A percentile compares a stretch with the other conserved stretches of the same genome.
Conservation (phyloP, 2,888 invertebrate species). For the Eumacrocentrus americanus region DNA sequence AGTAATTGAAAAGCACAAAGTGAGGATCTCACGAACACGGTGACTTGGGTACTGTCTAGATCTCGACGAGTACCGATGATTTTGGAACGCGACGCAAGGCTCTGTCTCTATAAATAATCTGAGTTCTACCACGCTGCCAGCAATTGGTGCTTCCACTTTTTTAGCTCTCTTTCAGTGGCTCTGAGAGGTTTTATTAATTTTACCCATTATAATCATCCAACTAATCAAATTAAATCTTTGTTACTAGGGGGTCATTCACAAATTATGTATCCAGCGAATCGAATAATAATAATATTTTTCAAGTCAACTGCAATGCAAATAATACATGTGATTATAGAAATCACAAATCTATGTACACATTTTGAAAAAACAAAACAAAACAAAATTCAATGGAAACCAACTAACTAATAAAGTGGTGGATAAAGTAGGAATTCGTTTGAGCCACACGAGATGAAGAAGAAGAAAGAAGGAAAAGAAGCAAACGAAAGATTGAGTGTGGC, state of each 20-base stretch:
- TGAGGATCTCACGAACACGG: conserved; percentile 34
- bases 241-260: too few relatives aligned
- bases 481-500: not conserved
- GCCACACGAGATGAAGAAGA: not conserved
- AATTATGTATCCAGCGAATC: too few relatives aligned
- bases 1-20: conserved; percentile 26
- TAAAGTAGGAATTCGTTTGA: conserved; percentile 15
- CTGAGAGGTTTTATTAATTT: not conserved
- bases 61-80: conserved; percentile 45
- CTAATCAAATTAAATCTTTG: not conserved
- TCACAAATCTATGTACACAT: too few relatives aligned
- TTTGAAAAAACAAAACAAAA: too few relatives aligned
- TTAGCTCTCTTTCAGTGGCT: conserved; percentile 11
- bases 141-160: conserved; percentile 38
- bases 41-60: conserved; percentile 50
- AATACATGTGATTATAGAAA: too few relatives aligned
- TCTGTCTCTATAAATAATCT: conserved; percentile 61
- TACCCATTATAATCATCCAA: not conserved
- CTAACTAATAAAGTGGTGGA: not conserved
- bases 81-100: conserved; percentile 58
- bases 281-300: too few relatives aligned
- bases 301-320: too few relatives aligned
- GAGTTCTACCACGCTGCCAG: conserved; percentile 50
- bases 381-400: not conserved
- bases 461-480: not conserved